phyloP scores from a whole-genome alignment of 1,140 invertebrate genomes.

The Drosophila kanapiae region DNA sequence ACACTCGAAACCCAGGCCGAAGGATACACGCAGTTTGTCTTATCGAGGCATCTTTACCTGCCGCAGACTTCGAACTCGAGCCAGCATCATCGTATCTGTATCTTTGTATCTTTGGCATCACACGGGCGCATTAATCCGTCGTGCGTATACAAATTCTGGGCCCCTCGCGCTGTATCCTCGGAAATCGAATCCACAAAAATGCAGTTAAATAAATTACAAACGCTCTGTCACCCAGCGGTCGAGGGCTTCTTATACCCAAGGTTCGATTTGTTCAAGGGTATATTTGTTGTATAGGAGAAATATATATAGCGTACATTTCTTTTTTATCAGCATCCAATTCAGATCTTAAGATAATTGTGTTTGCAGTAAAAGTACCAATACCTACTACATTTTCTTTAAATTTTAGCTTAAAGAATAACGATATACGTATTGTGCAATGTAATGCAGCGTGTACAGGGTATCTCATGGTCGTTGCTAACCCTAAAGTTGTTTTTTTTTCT shows the following conservation, averaged over 20 bases:
- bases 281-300: neutral
- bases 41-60: slow-evolving; percentile 77
- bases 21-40: slow-evolving; percentile 38
- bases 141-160: slow-evolving; percentile 75
- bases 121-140: slow-evolving; percentile 60
- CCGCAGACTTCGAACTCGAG: slow-evolving; percentile 48
- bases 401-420: too few species aligned
- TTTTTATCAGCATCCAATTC: too few species aligned
- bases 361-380: too few species aligned
- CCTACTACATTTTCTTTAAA: too few species aligned
- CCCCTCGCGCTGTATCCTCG: slow-evolving; percentile 51
- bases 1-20: slow-evolving; percentile 15
- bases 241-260: slow-evolving; percentile 24
- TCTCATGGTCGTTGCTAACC: neutral
- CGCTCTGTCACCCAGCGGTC: slow-evolving; percentile 79
- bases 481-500: neutral
- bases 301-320: neutral
- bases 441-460: neutral
- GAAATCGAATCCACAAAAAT: slow-evolving; percentile 84
- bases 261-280: neutral
- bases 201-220: slow-evolving; percentile 84
- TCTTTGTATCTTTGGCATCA: slow-evolving; percentile 68
- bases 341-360: too few species aligned
- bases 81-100: slow-evolving; percentile 48
- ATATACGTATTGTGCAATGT: too few species aligned